Evolutionary conservation across 2,888 invertebrate genomes (phyloP).

Genomic region (Tanypteryx hageni): DNA sequence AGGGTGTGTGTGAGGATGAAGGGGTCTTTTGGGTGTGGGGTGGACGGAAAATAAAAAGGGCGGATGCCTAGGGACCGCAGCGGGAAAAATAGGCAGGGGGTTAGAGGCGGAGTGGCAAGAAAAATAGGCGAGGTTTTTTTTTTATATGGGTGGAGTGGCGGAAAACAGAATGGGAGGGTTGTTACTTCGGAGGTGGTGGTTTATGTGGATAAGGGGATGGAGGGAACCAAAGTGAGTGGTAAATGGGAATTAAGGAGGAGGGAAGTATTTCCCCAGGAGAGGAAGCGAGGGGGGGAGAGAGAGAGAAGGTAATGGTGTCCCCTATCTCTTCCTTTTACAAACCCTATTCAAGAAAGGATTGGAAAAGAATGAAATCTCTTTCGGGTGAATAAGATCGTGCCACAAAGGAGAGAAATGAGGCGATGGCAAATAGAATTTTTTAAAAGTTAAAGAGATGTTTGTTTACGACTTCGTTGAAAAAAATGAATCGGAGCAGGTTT

Average conservation of each 20-base stretch:
- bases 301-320: neutral
- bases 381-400: neutral
- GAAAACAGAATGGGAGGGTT: neutral
- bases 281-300: neutral
- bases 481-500: neutral
- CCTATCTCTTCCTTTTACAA: neutral
- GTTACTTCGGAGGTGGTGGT: neutral
- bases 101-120: neutral
- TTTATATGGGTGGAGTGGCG: neutral
- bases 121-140: neutral
- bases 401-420: neutral
- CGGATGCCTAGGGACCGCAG: neutral
- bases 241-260: conserved; percentile 28
- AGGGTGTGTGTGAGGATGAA: no score
- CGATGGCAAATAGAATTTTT: neutral
- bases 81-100: neutral
- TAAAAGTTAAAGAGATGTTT: neutral
- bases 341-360: neutral
- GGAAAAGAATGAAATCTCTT: conserved; percentile 7
- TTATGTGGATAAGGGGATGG: conserved; percentile 24
- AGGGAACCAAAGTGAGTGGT: conserved; percentile 12
- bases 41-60: neutral
- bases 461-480: neutral
- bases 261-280: neutral
- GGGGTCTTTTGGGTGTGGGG: neutral